Base-by-base conservation (phyloP, 1,140 invertebrate genomes). In the Bombus ignitus region DNA sequence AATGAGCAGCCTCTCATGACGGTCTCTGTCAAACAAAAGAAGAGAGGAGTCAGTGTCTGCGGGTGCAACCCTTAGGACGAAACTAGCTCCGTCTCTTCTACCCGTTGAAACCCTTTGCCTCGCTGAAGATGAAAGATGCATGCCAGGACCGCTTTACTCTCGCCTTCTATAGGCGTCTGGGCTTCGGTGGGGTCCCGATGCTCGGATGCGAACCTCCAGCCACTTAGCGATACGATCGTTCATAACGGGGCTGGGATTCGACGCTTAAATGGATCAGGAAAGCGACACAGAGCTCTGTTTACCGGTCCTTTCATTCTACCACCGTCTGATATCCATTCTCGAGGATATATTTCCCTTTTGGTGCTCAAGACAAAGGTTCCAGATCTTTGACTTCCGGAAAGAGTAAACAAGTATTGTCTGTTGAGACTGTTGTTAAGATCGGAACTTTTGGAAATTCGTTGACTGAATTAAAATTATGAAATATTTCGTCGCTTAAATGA, bases 1-100 rank as follows among this genome's bases (percentile, higher is more conserved):
- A 89, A 89, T 89, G 88, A 89, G 88, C 86, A 88, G 77, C 87
- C 86, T 65, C 79, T 81, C 87, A 42, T 79, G 28, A 62, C 62
- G 81, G 62, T 68, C 76, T 74, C 65, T 62, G 53, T 87, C 81
- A 59, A 88, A 81, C 86, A 88, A 88, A 86, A 87, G 88, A 80
- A 73, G 82, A 88, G 75, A 88, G 75, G 59, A 77, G 57, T 35
- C 53, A 73, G 53, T n/a, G 83, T 83, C 59, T 73, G 85, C 44
- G 85, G 85, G 68, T 47, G 53, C 81, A 78, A 87, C 62, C 77
- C 85, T 78, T 39, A 47, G 53, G 68, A 80, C 57, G 18, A 22
- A 53, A 6, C 18, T 22, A 22, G 47, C 47, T 22, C 47, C 18
- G 44, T 83, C 81, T 79, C 39, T 53, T 44, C 68, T 68, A 13